Evolutionary conservation across 2,888 invertebrate species (phyloP).

Genomic region (Gnatocerus cornutus): DNA sequence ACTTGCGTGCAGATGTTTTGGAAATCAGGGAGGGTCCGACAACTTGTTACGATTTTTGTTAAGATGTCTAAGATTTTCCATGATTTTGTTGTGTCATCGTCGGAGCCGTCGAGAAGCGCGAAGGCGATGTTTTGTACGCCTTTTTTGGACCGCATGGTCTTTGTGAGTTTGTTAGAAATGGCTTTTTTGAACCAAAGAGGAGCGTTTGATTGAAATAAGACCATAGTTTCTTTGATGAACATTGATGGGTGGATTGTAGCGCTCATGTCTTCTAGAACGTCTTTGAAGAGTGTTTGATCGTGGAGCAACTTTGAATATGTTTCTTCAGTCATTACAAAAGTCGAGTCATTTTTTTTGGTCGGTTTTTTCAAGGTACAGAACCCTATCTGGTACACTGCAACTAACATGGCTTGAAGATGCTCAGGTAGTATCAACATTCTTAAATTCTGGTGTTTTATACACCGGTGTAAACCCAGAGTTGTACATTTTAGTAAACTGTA

Average conservation of each 20-base stretch:
- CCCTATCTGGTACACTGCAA: constrained; percentile 80
- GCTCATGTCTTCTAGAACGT: constrained; percentile 73
- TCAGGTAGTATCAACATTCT: constrained; percentile 75
- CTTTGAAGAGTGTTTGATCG: constrained; percentile 73
- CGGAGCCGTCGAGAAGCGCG: constrained; percentile 74
- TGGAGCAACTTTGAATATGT: constrained; percentile 72
- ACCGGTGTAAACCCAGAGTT: constrained; percentile 72
- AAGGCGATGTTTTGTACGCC: constrained; percentile 79
- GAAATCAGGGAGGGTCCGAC: constrained; percentile 74
- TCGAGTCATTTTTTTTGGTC: constrained; percentile 55
- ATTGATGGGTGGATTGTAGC: constrained; percentile 75
- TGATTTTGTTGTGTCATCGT: constrained; percentile 73
- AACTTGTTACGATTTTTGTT: constrained; percentile 77
- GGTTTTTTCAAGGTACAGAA: constrained; percentile 80
- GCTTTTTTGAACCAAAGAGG: constrained; percentile 79
- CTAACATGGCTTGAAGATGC: constrained; percentile 77
- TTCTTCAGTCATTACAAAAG: constrained; percentile 75
- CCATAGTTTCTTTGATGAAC: constrained; percentile 81
- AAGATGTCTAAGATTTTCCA: constrained; percentile 82
- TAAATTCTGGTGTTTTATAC: constrained; percentile 73
- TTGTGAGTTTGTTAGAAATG: constrained; percentile 76
- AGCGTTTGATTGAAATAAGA: constrained; percentile 75
- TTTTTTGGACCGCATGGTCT: constrained; percentile 74
- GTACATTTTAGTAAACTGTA: constrained; percentile 73
- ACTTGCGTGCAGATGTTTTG: constrained; percentile 75